These are phyloP conservation scores for Echiichthys vipera DNA, from an alignment of 2,797 vertebrate genomes.

Conservation along the genomic window DNA sequence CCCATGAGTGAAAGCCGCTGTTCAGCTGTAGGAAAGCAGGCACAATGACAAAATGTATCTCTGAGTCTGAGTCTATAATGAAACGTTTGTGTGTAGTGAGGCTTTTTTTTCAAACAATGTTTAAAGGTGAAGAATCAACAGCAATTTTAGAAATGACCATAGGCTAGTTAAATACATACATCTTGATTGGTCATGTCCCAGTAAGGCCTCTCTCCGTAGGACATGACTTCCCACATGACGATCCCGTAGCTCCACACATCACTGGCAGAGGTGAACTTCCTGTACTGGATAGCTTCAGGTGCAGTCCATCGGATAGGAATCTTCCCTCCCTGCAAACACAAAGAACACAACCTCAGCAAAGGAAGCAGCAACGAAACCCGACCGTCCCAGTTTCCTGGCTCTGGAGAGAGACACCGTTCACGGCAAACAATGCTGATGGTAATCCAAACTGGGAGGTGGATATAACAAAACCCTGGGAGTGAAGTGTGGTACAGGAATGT, in stretches of 20 bases:
- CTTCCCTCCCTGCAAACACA: constrained; percentile 85
- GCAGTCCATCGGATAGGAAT: constrained; percentile 89
- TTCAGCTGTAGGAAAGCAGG: constrained; percentile 71
- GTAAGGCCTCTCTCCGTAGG: constrained; percentile 87
- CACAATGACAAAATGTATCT: constrained; percentile 54
- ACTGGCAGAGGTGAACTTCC: constrained; percentile 88
- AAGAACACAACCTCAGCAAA: constrained; percentile 58
- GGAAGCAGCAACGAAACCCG: constrained; percentile 60
- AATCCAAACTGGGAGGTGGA: constrained; percentile 69
- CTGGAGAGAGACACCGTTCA: constrained; percentile 67
- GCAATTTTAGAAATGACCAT: neutral
- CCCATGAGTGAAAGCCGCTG: constrained; percentile 58
- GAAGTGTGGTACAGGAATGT: constrained; percentile 33
- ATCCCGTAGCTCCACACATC: constrained; percentile 89
- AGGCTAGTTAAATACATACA: constrained; percentile 69
- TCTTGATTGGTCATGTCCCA: constrained; percentile 91
- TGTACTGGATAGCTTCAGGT: constrained; percentile 88
- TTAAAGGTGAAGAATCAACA: constrained; percentile 10
- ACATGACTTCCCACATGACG: constrained; percentile 90
- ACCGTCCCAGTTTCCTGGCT: constrained; percentile 68
- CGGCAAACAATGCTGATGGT: constrained; percentile 54
- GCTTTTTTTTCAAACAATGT: constrained; percentile 7
- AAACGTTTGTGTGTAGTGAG: constrained; percentile 34
- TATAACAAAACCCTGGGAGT: constrained; percentile 67
- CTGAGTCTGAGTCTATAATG: constrained; percentile 52